Evolutionary conservation across 2,113 vertebrate genomes (phyloP), one percentile per base, ranked within the genome.

Genomic region (Echinops telfairi): DNA sequence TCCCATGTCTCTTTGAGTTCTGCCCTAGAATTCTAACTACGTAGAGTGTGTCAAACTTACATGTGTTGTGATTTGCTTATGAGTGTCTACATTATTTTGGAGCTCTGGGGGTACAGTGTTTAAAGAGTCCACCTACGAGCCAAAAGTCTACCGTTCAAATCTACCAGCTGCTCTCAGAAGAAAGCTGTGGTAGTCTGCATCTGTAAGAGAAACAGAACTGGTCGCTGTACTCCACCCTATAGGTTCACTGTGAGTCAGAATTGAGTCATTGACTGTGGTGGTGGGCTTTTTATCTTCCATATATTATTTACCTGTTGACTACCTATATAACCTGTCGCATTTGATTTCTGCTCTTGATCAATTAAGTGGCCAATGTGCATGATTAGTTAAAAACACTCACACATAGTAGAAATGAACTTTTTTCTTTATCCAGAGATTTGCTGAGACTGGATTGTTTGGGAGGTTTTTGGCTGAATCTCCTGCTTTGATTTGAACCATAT

Each of bases 381-480:
- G 29, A 90, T 83, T 90, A 73, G 64, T 29, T 36, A 23, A 29
- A n/a, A 91, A 73, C 17, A 83, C 89, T 17, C 47, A 47, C 6
- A 75, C 15, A 22, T 60, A 92, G n/a, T 66, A 88, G 36, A 79
- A 15, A 29, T 73, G 4, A 77, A 19, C 27, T 36, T 77, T 66
- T 94, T 60, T 83, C n/a, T 71, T 91, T 94, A 66, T 88, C 40
- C 57, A 89, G 75, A 95, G 43, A 88, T 94, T 89, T 95, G 11
- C 80, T 90, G 79, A 86, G 64, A 89, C 47, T 84, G 31, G 57
- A 81, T 70, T 77, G 19, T 31, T 86, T n/a, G 9, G 47, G 47
- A 2, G 23, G 20, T 68, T 85, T 53, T 53, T 40, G 40, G 31
- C 15, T 85, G 16, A 85, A 8, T 70, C 29, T 71, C 15, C 31